Evolutionary conservation across 2,113 vertebrate genomes (phyloP).

Genomic region (Rhinoptilus africanus): DNA sequence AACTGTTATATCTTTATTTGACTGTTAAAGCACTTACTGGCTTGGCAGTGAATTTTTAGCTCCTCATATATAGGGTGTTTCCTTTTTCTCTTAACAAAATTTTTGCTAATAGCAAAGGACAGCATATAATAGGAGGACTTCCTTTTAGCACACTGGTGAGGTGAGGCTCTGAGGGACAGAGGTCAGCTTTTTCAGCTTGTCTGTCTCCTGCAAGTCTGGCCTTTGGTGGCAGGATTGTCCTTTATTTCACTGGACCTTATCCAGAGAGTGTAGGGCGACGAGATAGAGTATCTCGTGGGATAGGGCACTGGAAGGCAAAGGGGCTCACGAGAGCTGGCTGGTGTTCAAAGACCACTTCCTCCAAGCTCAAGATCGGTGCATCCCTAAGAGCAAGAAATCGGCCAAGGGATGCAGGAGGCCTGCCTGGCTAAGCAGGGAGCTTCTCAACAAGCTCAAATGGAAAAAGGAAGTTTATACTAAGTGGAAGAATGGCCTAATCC

Average conservation of each 20-base stretch:
- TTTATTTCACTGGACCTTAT: background rate
- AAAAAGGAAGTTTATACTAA: no score
- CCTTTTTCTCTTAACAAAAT: background rate
- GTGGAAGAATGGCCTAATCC: no score
- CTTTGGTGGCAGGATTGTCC: background rate
- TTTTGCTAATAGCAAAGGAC: background rate
- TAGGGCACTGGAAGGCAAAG: no score
- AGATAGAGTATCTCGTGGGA: no score
- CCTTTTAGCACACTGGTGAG: background rate
- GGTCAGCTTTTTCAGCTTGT: background rate
- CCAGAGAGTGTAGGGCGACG: background rate
- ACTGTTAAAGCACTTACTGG: background rate
- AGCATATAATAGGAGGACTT: background rate
- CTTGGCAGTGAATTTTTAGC: background rate
- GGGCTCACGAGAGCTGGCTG: no score
- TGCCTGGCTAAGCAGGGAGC: no score
- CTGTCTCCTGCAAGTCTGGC: background rate
- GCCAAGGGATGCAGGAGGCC: no score
- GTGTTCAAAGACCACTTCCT: no score
- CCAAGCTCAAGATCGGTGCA: no score
- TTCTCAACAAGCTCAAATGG: no score
- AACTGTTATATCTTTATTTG: background rate
- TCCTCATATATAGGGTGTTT: background rate
- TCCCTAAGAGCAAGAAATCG: no score
- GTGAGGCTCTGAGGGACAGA: background rate